Conservation (phyloP, 1,140 invertebrate genomes). For the Muscidifurax raptorellus region DNA sequence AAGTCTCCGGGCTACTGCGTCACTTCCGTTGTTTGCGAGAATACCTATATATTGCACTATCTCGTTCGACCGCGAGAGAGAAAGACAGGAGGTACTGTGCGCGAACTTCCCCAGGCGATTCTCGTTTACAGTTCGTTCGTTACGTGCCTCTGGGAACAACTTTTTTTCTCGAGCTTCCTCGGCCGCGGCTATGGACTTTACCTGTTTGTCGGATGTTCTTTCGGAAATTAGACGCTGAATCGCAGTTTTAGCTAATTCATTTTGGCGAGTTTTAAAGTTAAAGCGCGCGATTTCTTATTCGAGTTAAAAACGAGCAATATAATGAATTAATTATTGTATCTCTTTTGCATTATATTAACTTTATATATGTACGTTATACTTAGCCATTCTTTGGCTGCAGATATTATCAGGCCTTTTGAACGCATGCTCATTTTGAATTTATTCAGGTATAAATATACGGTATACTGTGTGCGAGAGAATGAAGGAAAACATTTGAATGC, state of each 20-base stretch:
- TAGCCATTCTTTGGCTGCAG: too few species aligned
- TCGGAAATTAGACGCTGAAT: not conserved
- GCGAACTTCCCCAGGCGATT: not conserved
- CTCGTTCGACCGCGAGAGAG: not conserved
- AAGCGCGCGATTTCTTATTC: too few species aligned
- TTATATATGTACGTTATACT: too few species aligned
- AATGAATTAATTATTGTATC: too few species aligned
- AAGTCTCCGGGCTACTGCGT: not conserved
- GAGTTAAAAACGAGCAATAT: too few species aligned
- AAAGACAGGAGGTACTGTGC: not conserved
- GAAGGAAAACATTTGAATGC: too few species aligned
- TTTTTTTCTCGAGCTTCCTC: not conserved
- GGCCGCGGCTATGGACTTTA: not conserved
- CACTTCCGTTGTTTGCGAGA: not conserved
- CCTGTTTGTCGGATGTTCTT: not conserved
- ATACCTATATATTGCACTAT: not conserved
- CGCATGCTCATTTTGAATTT: too few species aligned
- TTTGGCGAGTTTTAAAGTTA: too few species aligned
- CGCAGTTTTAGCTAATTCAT: not conserved
- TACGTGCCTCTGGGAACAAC: not conserved
- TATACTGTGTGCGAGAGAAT: too few species aligned
- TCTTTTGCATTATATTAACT: too few species aligned
- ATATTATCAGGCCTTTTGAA: too few species aligned
- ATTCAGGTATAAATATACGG: too few species aligned
- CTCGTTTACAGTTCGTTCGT: slow-evolving; percentile 16